Percentiles rank a stretch among this genome's conserved stretches.
Evolutionary conservation across 2,797 vertebrate species (phyloP).

Genomic region (Vireo griseus): DNA sequence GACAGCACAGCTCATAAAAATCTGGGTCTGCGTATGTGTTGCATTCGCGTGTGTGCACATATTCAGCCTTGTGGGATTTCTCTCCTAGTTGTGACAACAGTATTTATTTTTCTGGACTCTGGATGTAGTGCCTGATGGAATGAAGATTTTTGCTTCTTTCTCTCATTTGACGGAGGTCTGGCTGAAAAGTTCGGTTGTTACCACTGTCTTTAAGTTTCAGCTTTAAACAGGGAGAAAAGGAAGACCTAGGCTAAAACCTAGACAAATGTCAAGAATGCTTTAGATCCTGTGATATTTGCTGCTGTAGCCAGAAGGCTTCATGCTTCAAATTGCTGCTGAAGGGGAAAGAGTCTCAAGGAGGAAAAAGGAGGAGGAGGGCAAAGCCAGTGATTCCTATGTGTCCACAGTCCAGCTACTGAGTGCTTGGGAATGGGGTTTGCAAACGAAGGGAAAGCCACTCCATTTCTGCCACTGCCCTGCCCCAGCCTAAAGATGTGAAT

Average conservation of each 20-base stretch:
- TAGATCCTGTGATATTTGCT: not conserved
- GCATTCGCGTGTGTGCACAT: not conserved
- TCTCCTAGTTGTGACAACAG: not conserved
- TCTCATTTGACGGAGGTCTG: not conserved
- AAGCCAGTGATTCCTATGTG: not conserved
- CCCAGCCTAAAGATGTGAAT: not conserved
- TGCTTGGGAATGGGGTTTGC: not conserved
- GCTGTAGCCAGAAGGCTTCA: not conserved
- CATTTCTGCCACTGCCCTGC: not conserved
- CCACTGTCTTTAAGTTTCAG: not conserved
- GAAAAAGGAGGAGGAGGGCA: not conserved
- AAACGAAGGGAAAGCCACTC: not conserved
- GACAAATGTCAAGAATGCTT: not conserved
- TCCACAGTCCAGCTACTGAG: not conserved
- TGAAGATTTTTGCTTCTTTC: not conserved
- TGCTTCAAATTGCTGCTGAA: not conserved
- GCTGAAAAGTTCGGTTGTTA: not conserved
- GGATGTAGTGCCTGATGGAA: not conserved
- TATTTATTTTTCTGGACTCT: constrained; percentile 28
- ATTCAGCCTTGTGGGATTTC: constrained; percentile 29
- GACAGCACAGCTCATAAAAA: constrained; percentile 68
- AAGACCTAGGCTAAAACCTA: not conserved
- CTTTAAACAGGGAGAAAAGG: not conserved
- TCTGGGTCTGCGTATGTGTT: constrained; percentile 5
- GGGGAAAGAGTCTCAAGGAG: not conserved